A percentile compares a stretch with the other conserved stretches of the same genome.
These are phyloP conservation scores for Tiaroga cobitis DNA, from an alignment of 2,797 vertebrate genomes.

Conservation along the genomic window DNA sequence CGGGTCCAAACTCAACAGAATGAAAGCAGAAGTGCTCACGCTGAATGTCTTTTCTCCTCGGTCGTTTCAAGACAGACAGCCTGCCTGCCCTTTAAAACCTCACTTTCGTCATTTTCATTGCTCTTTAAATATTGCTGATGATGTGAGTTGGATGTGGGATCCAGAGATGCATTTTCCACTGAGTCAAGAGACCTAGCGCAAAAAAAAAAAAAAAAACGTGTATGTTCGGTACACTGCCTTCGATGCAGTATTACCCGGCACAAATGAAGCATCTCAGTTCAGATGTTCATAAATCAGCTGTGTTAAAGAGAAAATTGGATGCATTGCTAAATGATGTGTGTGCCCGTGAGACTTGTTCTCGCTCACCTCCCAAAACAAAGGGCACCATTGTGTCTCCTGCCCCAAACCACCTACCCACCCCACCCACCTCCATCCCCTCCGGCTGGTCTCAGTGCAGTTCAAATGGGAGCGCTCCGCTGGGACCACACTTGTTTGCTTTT, in stretches of 20 bases:
- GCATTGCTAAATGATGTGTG: slow-evolving; percentile 34
- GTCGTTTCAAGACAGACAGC: slow-evolving; percentile 51
- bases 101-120: slow-evolving; percentile 59
- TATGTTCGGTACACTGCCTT: background rate
- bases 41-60: slow-evolving; percentile 53
- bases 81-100: slow-evolving; percentile 41
- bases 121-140: slow-evolving; percentile 54
- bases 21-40: slow-evolving; percentile 56
- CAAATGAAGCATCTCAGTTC: slow-evolving; percentile 16
- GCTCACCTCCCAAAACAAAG: slow-evolving; percentile 58
- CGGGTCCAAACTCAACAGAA: slow-evolving; percentile 59
- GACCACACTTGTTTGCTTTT: slow-evolving; percentile 77
- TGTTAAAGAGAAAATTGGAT: slow-evolving; percentile 22
- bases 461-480: slow-evolving; percentile 60
- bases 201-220: background rate
- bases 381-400: slow-evolving; percentile 55
- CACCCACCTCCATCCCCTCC: slow-evolving; percentile 41
- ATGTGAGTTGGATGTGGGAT: slow-evolving; percentile 48
- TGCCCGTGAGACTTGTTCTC: slow-evolving; percentile 8
- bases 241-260: background rate
- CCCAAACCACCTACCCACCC: no score
- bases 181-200: background rate
- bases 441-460: slow-evolving; percentile 53
- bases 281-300: slow-evolving; percentile 15
- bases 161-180: slow-evolving; percentile 31